Evolutionary conservation across 2,888 invertebrate species (phyloP), one percentile per base, ranked within the genome.

Genomic region (Platerodrilus igneus): DNA sequence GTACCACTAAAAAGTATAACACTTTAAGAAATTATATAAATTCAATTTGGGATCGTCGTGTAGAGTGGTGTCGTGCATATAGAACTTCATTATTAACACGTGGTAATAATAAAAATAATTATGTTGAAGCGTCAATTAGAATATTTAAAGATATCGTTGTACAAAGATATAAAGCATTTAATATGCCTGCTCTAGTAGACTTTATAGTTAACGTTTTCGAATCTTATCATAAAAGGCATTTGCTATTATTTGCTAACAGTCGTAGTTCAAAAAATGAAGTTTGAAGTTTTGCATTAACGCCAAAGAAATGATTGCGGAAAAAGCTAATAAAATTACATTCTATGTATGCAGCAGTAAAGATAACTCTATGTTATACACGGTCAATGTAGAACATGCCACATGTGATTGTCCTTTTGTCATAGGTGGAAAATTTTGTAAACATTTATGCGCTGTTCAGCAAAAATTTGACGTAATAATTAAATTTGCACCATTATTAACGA

Each of bases 131-230:
- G 17, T 50, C 51, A 9, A 52, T 53, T 29, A 16, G 44, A 31
- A 45, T 53, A 26, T 44, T 52, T 31, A 51, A 45, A 41, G 45
- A 50, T 36, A 47, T 43, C 15, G 45, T 53, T 27, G 38, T 50
- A 5, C 38, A 50, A 31, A 15, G 45, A 11, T 43, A 40, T 31
- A 52, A 30, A 15, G 29, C 30, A 7, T 29, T 37, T 13, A 37
- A 37, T 22, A 4, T 22, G 4, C 20, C 20, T 17, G 29, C 37
- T 2, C 6, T 29, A 5, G 20, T 28, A 3, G 28, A 36, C 15
- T 36, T 36, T 3, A 5, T 31, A 4, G 11, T 2, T 3, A 20
- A 3, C n/a, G 11, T 18, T 31, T 31, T 31, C 13, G 31, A 19
- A 19, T 7, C 3, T 19, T 2, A 19, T 19, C 21, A 7, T 4